Evolutionary conservation across 2,888 invertebrate genomes (phyloP).

Genomic region (Zaprionus obscuricornis): DNA sequence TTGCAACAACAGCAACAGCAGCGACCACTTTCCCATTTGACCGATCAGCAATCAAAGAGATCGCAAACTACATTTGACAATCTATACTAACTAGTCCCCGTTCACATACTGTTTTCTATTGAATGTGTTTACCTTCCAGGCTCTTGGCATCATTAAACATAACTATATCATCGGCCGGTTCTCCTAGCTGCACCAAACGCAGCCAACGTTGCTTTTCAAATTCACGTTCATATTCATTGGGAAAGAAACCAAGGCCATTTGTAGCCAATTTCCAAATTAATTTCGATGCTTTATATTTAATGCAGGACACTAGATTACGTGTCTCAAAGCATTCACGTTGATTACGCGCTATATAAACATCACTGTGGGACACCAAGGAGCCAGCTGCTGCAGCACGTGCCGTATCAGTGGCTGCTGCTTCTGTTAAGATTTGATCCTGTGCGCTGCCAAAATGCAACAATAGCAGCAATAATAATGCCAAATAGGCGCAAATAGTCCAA

Average conservation of each 20-base stretch:
- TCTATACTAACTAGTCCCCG: too few relatives aligned
- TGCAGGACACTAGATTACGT: slow-evolving; percentile 78
- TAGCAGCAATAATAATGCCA: slow-evolving; percentile 52
- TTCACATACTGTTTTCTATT: slow-evolving; percentile 1
- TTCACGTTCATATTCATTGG: slow-evolving; percentile 76
- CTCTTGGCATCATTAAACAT: slow-evolving; percentile 79
- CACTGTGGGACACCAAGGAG: slow-evolving; percentile 58
- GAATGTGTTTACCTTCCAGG: slow-evolving; percentile 72
- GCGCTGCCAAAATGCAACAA: slow-evolving; percentile 39
- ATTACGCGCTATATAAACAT: slow-evolving; percentile 78
- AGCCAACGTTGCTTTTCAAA: slow-evolving; percentile 59
- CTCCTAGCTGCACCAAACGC: slow-evolving; percentile 78
- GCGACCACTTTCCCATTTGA: slow-evolving; percentile 36
- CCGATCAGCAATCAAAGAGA: background rate
- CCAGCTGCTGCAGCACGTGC: slow-evolving; percentile 21
- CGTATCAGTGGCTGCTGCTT: slow-evolving; percentile 1
- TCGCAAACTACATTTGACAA: too few relatives aligned
- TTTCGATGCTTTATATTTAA: slow-evolving; percentile 81
- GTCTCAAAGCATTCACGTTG: slow-evolving; percentile 79
- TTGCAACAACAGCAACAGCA: background rate
- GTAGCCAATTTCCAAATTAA: slow-evolving; percentile 81
- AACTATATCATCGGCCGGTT: slow-evolving; percentile 72
- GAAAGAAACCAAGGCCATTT: slow-evolving; percentile 80
- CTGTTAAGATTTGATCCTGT: slow-evolving; percentile 16
- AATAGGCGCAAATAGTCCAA: slow-evolving; percentile 38